Conservation (phyloP, 1,140 invertebrate genomes). For the Platorchestia sp. region DNA sequence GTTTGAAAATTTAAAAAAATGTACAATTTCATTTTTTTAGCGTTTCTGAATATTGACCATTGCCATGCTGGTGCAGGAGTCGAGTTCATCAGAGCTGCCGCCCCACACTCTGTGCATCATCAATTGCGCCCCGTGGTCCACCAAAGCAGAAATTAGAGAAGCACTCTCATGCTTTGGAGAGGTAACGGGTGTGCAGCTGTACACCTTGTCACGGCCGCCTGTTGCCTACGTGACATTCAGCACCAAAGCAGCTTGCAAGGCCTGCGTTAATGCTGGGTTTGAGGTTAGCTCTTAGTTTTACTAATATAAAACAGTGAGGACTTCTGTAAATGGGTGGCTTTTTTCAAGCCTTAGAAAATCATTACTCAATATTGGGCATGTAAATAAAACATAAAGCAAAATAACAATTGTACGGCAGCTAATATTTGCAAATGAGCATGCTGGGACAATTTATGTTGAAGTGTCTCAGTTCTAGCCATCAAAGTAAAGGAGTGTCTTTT, state of each 20-base stretch:
- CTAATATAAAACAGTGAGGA: background rate
- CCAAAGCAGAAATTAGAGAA: background rate
- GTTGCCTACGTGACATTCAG: background rate
- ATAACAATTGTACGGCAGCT: no score
- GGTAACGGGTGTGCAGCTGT: background rate
- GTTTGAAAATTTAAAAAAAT: no score
- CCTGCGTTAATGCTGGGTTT: background rate
- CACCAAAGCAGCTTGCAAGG: background rate
- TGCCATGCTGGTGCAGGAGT: background rate
- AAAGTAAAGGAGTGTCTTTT: no score
- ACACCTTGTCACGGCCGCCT: background rate
- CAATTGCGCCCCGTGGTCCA: background rate
- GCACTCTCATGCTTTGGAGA: background rate
- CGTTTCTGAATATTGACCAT: background rate
- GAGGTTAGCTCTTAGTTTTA: background rate
- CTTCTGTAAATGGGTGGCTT: background rate
- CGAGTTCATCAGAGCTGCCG: background rate
- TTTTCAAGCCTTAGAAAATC: background rate
- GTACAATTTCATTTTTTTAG: no score
- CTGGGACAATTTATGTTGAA: no score
- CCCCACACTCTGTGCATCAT: background rate
- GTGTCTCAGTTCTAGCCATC: no score
- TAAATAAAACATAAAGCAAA: no score
- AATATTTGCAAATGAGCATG: no score
- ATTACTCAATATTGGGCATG: no score